Conservation (phyloP, 2,888 invertebrate species). For the Chrysopilus asiliformis region DNA sequence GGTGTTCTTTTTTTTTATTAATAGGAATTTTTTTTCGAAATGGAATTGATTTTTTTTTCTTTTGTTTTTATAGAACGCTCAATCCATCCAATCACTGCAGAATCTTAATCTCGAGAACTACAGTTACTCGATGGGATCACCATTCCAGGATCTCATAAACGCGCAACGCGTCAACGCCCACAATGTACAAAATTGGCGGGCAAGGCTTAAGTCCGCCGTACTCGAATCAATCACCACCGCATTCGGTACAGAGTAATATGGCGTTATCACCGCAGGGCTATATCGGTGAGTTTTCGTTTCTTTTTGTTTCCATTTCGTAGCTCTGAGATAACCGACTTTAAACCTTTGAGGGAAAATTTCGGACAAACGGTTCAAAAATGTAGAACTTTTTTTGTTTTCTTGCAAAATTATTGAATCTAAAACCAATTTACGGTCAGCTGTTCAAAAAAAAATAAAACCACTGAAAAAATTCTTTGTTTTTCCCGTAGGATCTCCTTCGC, state of each 20-base stretch:
- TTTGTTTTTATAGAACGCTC: conserved; percentile 19
- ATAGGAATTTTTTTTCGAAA: no score
- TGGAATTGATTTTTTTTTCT: no score
- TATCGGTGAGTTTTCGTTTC: conserved; percentile 43
- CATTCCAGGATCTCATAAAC: conserved; percentile 33
- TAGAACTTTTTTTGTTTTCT: no score
- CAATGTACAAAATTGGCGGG: conserved; percentile 33
- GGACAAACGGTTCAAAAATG: no score
- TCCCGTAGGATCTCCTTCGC: conserved; percentile 66
- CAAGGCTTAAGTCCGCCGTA: conserved; percentile 65
- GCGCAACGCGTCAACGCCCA: conserved; percentile 23
- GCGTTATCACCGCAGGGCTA: conserved; percentile 59
- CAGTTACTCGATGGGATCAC: conserved; percentile 40
- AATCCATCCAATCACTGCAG: conserved; percentile 47
- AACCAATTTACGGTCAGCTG: no score
- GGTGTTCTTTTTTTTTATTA: conserved; percentile 8
- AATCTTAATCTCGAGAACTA: conserved; percentile 46
- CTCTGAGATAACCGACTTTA: no score
- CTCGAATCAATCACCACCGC: conserved; percentile 74
- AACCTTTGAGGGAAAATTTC: no score
- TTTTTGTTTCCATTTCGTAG: no score
- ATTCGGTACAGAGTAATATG: conserved; percentile 64
- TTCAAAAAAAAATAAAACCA: no score
- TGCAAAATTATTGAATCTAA: no score
- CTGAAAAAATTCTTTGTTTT: no score